Base-by-base conservation (phyloP, 2,888 invertebrate species). In the Phymatocera aterrima region DNA sequence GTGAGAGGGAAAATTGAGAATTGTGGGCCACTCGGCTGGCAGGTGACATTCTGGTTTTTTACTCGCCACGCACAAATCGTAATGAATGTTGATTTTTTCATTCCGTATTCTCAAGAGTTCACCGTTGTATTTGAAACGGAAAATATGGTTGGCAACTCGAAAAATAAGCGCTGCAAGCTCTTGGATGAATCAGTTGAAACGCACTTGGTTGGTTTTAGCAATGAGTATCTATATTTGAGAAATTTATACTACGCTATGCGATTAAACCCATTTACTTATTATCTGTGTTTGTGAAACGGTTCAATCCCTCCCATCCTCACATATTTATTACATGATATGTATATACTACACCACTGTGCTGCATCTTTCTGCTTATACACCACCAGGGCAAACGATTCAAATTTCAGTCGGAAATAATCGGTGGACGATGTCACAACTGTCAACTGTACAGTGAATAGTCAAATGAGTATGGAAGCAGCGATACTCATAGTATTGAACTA, bases 181-280 rank as follows among this genome's bases (percentile, higher is more conserved):
- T 24, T 34, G 1, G 1, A 64, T 5, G 12, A 18, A 64, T 37
- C 5, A n/a, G 8, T 64, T 64, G 18, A 18, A 64, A 28, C 10
- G 37, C 64, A 64, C 64, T 64, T 64, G 37, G 37, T 64, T 21
- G 64, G 64, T 64, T 64, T 64, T 15, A 12, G 37, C 64, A 40
- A 64, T 40, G 34, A 6, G 18, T 64, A 64, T 1, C n/a, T n/a
- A n/a, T n/a, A n/a, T n/a, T 10, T 21, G 34, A 34, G 4, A 10
- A 18, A 64, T 64, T 37, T 6, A 64, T 18, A 64, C 37, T 2
- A 8, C n/a, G 12, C 15, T n/a, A n/a, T 0, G 1, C n/a, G n/a
- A n/a, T n/a, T 28, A n/a, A 61, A 31, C 61, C 31, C 12, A 61
- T 61, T 61, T 64, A 15, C 21, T 40, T 21, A 18, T 40, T 18